These are phyloP conservation scores for Alouatta caraya DNA, from an alignment of 2,797 vertebrate species.

Conservation along the genomic window DNA sequence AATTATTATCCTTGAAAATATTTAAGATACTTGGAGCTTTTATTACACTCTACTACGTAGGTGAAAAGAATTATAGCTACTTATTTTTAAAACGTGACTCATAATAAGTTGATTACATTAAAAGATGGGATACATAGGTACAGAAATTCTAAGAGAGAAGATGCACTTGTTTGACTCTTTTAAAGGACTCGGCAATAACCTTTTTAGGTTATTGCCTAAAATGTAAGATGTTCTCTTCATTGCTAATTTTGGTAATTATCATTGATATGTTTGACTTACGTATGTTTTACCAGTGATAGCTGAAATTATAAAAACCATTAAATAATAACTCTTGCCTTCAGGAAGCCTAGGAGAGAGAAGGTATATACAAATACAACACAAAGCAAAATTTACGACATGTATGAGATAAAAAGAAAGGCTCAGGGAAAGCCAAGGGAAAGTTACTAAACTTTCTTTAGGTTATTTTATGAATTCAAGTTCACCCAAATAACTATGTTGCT, in stretches of 20 bases:
- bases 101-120: background rate
- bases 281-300: background rate
- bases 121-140: background rate
- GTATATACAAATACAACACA: background rate
- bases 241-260: background rate
- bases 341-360: background rate
- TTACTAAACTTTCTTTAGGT: background rate
- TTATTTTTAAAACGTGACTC: slow-evolving; percentile 9
- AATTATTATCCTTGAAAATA: background rate
- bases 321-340: background rate
- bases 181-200: background rate
- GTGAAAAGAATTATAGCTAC: background rate
- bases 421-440: background rate
- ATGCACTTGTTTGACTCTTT: background rate
- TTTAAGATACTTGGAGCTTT: background rate
- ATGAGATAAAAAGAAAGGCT: background rate
- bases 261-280: background rate
- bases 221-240: background rate
- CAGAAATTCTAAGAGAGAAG: background rate
- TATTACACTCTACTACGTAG: background rate
- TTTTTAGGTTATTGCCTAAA: background rate
- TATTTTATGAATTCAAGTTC: background rate
- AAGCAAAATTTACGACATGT: background rate
- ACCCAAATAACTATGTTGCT: background rate
- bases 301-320: background rate